These are phyloP conservation scores for Chionomys nivalis DNA, from an alignment of 2,113 vertebrate genomes.

Conservation along the genomic window DNA sequence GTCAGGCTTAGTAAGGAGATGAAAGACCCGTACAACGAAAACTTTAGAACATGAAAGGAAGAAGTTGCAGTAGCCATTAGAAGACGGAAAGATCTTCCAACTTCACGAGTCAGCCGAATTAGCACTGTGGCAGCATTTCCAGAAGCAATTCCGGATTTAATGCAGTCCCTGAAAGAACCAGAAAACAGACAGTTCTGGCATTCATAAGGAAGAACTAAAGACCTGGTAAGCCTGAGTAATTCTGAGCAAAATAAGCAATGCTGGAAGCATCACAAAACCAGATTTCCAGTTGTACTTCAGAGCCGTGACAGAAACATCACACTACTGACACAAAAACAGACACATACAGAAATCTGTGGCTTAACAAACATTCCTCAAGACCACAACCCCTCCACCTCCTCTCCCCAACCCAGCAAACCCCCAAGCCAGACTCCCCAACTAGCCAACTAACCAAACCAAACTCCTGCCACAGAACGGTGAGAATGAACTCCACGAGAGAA, in stretches of 20 bases:
- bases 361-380: background rate
- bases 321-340: background rate
- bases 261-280: background rate
- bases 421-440: background rate
- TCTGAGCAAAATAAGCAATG: background rate
- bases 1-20: background rate
- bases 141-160: background rate
- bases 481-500: background rate
- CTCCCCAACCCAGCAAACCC: too few species aligned
- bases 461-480: background rate
- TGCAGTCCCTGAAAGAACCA: background rate
- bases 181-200: background rate
- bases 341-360: background rate
- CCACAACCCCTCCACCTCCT: background rate
- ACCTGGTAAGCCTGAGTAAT: background rate
- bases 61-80: background rate
- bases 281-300: background rate
- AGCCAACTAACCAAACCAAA: background rate
- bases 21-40: background rate
- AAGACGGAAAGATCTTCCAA: background rate
- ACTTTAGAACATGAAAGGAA: background rate
- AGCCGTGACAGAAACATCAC: background rate
- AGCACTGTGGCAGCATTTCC: background rate
- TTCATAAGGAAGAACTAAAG: background rate
- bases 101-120: background rate